Percentiles rank a stretch among this genome's conserved stretches.
Conservation (phyloP, 2,888 invertebrate genomes). For the Chrysomela aeneicollis region DNA sequence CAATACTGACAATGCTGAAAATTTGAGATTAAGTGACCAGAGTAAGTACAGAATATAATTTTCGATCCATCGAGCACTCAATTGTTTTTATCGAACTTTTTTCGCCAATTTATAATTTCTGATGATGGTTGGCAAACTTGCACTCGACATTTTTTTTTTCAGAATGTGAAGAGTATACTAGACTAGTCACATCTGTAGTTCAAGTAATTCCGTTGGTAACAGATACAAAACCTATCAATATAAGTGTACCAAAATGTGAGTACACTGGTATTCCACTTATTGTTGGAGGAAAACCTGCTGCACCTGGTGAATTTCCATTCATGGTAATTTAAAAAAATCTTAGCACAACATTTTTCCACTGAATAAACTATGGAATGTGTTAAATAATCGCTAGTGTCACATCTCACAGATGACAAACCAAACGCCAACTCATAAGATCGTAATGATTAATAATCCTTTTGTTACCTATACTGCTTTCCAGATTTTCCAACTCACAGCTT, state of each 20-base stretch:
- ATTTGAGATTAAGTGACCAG: background rate
- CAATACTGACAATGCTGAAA: background rate
- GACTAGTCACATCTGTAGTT: constrained; percentile 61
- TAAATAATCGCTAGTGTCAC: too few species aligned
- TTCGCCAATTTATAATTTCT: too few species aligned
- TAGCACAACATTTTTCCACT: too few species aligned
- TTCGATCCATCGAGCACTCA: background rate
- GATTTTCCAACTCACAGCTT: background rate
- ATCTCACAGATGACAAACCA: too few species aligned
- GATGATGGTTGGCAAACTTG: too few species aligned
- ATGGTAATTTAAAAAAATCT: constrained; percentile 68
- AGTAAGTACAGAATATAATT: background rate
- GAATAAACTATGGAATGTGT: too few species aligned
- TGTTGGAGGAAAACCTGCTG: constrained; percentile 66
- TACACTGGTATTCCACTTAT: constrained; percentile 65
- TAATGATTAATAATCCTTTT: too few species aligned
- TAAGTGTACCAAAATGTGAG: constrained; percentile 64
- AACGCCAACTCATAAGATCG: too few species aligned
- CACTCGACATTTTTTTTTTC: too few species aligned
- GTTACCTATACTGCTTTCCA: background rate
- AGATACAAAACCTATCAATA: constrained; percentile 60
- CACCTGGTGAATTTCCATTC: constrained; percentile 68
- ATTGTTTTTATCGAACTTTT: too few species aligned
- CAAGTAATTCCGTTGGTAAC: constrained; percentile 66
- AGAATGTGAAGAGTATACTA: constrained; percentile 69